Evolutionary conservation across 2,113 vertebrate genomes (phyloP).

Genomic region (Microcebus ravelobensis): DNA sequence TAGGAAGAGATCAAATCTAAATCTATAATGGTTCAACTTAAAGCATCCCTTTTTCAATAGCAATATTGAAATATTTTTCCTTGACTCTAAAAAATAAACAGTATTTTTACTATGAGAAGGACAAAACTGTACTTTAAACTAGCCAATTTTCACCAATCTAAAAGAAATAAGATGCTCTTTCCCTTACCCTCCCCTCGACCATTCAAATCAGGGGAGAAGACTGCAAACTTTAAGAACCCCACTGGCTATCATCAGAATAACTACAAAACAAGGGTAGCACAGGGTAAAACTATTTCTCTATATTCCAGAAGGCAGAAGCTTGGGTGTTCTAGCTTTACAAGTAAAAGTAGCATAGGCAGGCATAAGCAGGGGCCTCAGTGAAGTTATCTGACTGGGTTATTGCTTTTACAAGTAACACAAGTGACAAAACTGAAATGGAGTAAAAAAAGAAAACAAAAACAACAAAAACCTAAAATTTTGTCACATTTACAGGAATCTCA

Average conservation of each 20-base stretch:
- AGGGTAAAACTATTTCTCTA: conserved; percentile 37
- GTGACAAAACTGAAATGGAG: conserved; percentile 58
- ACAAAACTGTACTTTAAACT: conserved; percentile 49
- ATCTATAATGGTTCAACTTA: conserved; percentile 51
- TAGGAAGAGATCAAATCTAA: conserved; percentile 57
- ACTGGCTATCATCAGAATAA: conserved; percentile 21
- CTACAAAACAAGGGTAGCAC: conserved; percentile 25
- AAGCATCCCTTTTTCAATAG: conserved; percentile 6
- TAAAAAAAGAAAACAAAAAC: neutral
- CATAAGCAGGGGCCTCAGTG: conserved; percentile 14
- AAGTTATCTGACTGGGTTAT: conserved; percentile 58
- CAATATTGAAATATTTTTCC: conserved; percentile 45
- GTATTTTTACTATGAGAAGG: conserved; percentile 46
- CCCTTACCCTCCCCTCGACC: neutral
- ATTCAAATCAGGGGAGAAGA: conserved; percentile 43
- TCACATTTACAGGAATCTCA: conserved; percentile 83
- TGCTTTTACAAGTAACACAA: conserved; percentile 45
- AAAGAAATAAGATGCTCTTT: conserved; percentile 43
- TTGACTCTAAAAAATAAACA: conserved; percentile 46
- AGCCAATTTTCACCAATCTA: conserved; percentile 43
- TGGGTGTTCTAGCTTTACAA: conserved; percentile 55
- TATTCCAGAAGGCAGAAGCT: conserved; percentile 58
- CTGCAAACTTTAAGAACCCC: conserved; percentile 39
- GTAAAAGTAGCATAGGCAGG: conserved; percentile 63
- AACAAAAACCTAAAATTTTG: conserved; percentile 39